A percentile compares a stretch with the other conserved stretches of the same genome.
These are phyloP conservation scores for Callospermophilus lateralis DNA, from an alignment of 2,113 vertebrate species.

Conservation along the genomic window DNA sequence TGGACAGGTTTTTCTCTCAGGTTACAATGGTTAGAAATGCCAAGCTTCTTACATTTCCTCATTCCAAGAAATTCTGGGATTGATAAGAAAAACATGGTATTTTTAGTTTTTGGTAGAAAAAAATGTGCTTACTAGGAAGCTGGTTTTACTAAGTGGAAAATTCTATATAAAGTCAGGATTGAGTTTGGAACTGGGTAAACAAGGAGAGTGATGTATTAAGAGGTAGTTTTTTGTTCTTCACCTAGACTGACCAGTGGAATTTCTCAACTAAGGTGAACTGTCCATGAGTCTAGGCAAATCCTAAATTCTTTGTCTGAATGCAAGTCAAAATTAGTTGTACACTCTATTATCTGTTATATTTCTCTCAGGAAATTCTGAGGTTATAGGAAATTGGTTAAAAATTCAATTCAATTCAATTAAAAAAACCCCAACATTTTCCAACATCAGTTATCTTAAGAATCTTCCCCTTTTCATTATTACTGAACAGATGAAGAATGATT, in stretches of 20 bases:
- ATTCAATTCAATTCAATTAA: background rate
- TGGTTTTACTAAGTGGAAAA: background rate
- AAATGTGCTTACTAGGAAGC: background rate
- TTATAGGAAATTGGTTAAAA: background rate
- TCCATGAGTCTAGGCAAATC: fast-evolving
- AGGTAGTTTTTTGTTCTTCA: background rate
- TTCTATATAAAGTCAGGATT: background rate
- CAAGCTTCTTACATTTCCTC: background rate
- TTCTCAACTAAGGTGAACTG: background rate
- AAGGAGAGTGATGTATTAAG: background rate
- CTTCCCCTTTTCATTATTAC: background rate
- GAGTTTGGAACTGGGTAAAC: background rate
- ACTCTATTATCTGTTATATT: background rate
- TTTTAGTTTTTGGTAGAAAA: background rate
- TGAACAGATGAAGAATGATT: background rate
- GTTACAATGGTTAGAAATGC: background rate
- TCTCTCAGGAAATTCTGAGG: background rate
- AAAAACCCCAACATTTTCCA: background rate
- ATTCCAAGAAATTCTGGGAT: background rate
- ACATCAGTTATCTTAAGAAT: background rate
- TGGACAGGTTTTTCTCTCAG: background rate
- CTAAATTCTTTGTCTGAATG: background rate
- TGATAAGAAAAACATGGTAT: background rate
- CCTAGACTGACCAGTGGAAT: background rate
- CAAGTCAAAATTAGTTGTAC: background rate